A percentile compares a stretch with the other conserved stretches of the same genome.
phyloP scores from a whole-genome alignment of 2,888 invertebrate genomes.

The Hydraecia micacea region DNA sequence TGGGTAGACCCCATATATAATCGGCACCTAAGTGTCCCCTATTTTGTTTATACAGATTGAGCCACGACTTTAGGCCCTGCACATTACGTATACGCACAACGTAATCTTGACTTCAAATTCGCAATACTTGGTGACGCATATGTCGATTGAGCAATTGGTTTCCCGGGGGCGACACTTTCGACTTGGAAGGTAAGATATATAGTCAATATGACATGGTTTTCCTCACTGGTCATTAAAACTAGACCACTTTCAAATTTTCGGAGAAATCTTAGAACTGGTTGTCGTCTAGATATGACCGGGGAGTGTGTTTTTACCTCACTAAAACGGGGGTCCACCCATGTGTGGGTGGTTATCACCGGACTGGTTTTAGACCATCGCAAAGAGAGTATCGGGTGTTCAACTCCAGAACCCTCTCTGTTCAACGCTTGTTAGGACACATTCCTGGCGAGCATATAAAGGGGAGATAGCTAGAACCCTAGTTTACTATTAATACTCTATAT shows the following conservation, averaged over 20 bases:
- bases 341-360: neutral
- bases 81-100: constrained; percentile 38
- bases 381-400: neutral
- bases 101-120: constrained; percentile 58
- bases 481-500: neutral
- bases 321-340: neutral
- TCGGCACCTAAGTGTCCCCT: constrained; percentile 11
- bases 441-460: neutral
- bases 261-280: no score
- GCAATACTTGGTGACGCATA: constrained; percentile 58
- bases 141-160: constrained; percentile 44
- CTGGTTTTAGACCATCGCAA: neutral
- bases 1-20: constrained; percentile 5
- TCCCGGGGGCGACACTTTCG: constrained; percentile 43
- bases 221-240: neutral
- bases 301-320: neutral
- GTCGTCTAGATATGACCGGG: neutral
- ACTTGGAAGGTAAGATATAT: constrained; percentile 10
- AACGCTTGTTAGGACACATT: neutral
- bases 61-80: constrained; percentile 40
- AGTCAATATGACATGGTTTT: neutral
- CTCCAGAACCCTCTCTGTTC: neutral
- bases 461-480: neutral
- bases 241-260: neutral
- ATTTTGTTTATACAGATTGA: constrained; percentile 46